Evolutionary conservation across 2,888 invertebrate genomes (phyloP), one percentile per base, ranked within the genome.

Genomic region (Monoplex corrugatus): DNA sequence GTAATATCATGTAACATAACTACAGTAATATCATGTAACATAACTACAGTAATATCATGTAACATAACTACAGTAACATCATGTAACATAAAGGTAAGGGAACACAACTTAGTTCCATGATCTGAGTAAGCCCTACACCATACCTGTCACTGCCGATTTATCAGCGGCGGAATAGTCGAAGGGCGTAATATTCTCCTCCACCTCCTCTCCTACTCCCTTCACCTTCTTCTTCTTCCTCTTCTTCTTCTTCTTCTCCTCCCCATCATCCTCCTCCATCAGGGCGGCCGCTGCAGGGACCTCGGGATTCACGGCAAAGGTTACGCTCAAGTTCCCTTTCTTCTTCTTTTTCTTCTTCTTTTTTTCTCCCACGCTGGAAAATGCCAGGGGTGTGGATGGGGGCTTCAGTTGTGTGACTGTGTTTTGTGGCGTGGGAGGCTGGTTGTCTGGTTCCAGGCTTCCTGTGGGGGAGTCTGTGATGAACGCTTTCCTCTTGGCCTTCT

Each of bases 341-440:
- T 89, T 80, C 68, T 91, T 89, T 43, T 91, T 91, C 83, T 91
- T 92, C 83, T 89, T 90, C 89, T 89, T 90, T 89, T 90, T 90
- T 50, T 89, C 89, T 75, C 89, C 89, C 86, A 85, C 89, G 72
- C 89, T 91, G 57, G n/a, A n/a, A n/a, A n/a, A n/a, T n/a, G n/a
- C 82, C 57, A n/a, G 50, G 45, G 82, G 23, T 63, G 23, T 38
- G 5, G 13, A 8, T 6, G 28, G 45, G 13, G 85, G 38, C 38
- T 23, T 50, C 80, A 75, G n/a, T n/a, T n/a, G n/a, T n/a, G n/a
- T n/a, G 72, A 32, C 43, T 6, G 78, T 23, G 78, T 40, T 43
- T 90, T 92, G 78, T 89, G 57, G 57, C 19, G 57, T 57, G 57
- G 57, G 10, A 28, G 57, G 57, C 16, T 2, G 57, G 57, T 43